These are phyloP conservation scores for Ammodytes dubius DNA, from an alignment of 2,113 vertebrate genomes.

Conservation along the genomic window DNA sequence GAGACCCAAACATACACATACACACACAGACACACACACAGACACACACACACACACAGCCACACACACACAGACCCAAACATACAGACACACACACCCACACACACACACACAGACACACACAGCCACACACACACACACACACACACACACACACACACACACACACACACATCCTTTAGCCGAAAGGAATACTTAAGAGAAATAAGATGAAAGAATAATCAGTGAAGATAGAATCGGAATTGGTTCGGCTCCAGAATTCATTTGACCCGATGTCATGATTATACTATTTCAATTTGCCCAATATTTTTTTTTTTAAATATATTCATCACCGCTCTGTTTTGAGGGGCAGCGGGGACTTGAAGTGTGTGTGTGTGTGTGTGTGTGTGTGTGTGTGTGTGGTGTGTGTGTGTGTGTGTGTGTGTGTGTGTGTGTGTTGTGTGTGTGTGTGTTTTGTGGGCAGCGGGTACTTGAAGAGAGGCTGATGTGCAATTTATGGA, in stretches of 20 bases:
- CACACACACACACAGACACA: background rate
- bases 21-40: constrained; percentile 17
- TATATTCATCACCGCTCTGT: background rate
- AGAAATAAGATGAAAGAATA: background rate
- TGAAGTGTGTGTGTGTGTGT: too few species aligned
- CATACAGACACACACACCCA: background rate
- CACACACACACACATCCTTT: background rate
- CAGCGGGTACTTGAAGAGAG: too few species aligned
- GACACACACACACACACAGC: constrained; percentile 16
- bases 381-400: too few species aligned
- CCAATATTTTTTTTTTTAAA: background rate
- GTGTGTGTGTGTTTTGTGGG: too few species aligned
- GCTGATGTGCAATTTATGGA: constrained; percentile 1
- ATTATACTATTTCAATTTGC: background rate
- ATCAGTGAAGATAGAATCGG: background rate
- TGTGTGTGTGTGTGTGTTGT: too few species aligned
- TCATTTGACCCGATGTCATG: background rate
- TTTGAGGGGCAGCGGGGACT: background rate
- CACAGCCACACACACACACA: background rate
- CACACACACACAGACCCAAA: constrained; percentile 12
- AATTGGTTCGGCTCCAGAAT: background rate
- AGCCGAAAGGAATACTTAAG: background rate
- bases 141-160: background rate
- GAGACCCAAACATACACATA: constrained; percentile 1
- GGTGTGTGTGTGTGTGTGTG: too few species aligned